Evolutionary conservation across 2,113 vertebrate genomes (phyloP), one percentile per base, ranked within the genome.

Genomic region (Odobenus rosmarus): DNA sequence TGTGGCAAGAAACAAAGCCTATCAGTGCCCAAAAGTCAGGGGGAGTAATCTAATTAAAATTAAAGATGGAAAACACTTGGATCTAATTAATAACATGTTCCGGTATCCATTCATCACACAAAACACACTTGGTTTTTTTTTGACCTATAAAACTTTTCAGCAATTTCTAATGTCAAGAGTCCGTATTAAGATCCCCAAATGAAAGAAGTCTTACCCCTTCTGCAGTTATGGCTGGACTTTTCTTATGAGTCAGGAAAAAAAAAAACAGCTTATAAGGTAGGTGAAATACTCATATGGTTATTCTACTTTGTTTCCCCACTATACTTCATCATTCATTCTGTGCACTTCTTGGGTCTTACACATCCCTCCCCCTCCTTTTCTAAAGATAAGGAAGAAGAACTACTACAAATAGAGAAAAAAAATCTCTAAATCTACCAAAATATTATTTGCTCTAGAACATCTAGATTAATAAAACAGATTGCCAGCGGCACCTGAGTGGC

Each of bases 141-240:
- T 86, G 46, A 92, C 67, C 72, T 74, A 64, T 61, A 93, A 96
- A 93, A n/a, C 24, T 86, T 93, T 33, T 79, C n/a, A 91, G 79
- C 57, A 89, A 92, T 83, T 93, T 93, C 42, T 57, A 93, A 91
- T 53, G 86, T 36, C 71, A 93, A 71, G 33, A 80, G 15, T 93
- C 55, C 77, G 88, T 28, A 42, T 59, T 85, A 88, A 96, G 57
- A 90, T 74, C 18, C 28, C 19, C 71, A 93, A 79, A 83, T 49
- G 36, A 94, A 79, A 81, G 24, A 85, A 85, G 33, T 49, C 92
- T 67, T 90, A 89, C 11, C 14, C 77, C 14, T 72, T 95, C 49
- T 4, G 39, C 64, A 79, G 67, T 92, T 61, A 95, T 1, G 9
- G 39, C 21, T 62, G 21, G 92, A 77, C 21, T 94, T 88, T 80